Evolutionary conservation across 2,113 vertebrate genomes (phyloP), one percentile per base, ranked within the genome.

Genomic region (Cairina moschata): DNA sequence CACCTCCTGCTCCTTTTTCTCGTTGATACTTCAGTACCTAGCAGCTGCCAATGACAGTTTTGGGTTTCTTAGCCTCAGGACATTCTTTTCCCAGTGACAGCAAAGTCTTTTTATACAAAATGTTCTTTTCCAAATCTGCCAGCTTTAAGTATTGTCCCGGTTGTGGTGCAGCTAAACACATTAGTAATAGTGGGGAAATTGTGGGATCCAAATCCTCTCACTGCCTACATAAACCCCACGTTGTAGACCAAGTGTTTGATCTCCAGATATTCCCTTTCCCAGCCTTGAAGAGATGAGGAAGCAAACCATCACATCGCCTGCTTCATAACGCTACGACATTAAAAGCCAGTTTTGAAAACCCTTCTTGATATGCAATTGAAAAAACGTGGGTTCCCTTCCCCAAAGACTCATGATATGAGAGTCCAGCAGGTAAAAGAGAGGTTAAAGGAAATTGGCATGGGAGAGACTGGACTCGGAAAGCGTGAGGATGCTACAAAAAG

Each of bases 91-190:
- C 46, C 69, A 81, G 68, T 31, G 91, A 88, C 60, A 88, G 56
- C 36, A 65, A 85, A 58, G 29, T 77, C 40, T 74, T 88, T 81
- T 77, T 65, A 68, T n/a, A 54, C 17, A 65, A 40, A 65, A 65
- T 65, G 38, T 21, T 67, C 34, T 59, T 66, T 73, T 21, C 63
- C 65, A 94, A 86, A 78, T 89, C 66, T 75, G 58, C 48, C 83
- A 86, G 48, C 54, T 68, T 86, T 54, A 88, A 78, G 34, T 46
- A 81, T 91, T 91, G 86, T 91, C 66, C 69, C 82, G 73, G 60
- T 81, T 91, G 80, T 92, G 81, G 78, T 76, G 46, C 66, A 78
- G 72, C 68, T 88, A 82, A 93, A 71, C 31, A 75, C 86, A 74
- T 93, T 32, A 75, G 80, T 90, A 81, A 86, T 31, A 88, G 80